Evolutionary conservation across 2,113 vertebrate species (phyloP), one percentile per base, ranked within the genome.

Genomic region (Leptobrachium leishanense): DNA sequence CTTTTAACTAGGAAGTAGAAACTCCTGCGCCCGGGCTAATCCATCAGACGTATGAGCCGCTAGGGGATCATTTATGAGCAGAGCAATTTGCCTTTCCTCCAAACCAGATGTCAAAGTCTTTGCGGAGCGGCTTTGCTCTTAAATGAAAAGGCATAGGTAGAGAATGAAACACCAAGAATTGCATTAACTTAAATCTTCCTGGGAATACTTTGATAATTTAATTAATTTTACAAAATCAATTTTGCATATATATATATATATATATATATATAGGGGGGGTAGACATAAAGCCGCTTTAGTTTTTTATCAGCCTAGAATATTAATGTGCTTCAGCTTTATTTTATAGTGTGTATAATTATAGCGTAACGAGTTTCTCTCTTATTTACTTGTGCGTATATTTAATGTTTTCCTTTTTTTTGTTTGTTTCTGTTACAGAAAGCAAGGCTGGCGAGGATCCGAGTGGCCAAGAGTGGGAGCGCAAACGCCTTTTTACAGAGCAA

Each of bases 401-500:
- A 50, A 8, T 4, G 46, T 8, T 5, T 50, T 50, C 46, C 46
- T 4, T 5, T 50, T 5, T 50, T 50, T 4, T 50, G 46, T 50
- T 73, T 85, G 20, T 77, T 91, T 88, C 91, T 76, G 84, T 87
- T 89, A 82, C 92, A 99, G 97, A 99, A 99, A 98, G 91, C 97
- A 84, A 95, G 96, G 84, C 92, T 98, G 31, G 95, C 96, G 88
- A 95, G 95, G 89, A 98, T 99, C 91, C 95, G 93, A 2, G 96
- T 95, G n/a, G 88, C 91, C 81, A 99, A 99, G 92, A 98, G 90
- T 50, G 95, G 96, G 83, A 98, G 95, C 11, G 95, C 96, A 84
- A 98, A 95, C 74, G 96, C 96, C 80, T 99, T 96, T 92, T 95
- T 98, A 96, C 96, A 96, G 92, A 99, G 95, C 94, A 98, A 99